Percentiles rank a stretch among this genome's conserved stretches.
Evolutionary conservation across 2,797 vertebrate genomes (phyloP).

Genomic region (Hybognathus amarus): DNA sequence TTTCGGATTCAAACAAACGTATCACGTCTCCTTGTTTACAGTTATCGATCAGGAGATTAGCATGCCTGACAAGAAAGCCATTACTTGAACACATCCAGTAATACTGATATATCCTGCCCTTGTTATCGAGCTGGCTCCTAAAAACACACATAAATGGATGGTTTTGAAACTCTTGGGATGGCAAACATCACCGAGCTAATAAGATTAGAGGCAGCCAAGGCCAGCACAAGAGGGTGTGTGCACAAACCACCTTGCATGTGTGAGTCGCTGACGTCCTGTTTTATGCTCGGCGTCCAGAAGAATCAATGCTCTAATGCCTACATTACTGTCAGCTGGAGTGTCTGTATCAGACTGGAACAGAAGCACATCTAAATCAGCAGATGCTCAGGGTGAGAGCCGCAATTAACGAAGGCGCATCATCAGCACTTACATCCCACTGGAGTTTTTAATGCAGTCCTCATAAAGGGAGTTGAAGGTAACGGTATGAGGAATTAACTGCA

Average conservation of each 20-base stretch:
- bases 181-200: conserved; percentile 49
- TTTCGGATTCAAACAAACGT: background rate
- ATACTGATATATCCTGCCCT: conserved; percentile 3
- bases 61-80: background rate
- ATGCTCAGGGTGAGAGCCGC: conserved; percentile 68
- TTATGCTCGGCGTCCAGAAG: conserved; percentile 54
- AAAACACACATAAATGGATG: conserved; percentile 8
- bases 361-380: conserved; percentile 75
- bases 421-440: conserved; percentile 62
- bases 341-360: conserved; percentile 72
- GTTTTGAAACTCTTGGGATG: conserved; percentile 39
- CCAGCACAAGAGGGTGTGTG: conserved; percentile 51
- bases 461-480: conserved; percentile 71
- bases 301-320: conserved; percentile 64
- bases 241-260: conserved; percentile 13
- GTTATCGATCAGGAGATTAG: conserved; percentile 12
- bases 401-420: conserved; percentile 74
- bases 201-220: conserved; percentile 55
- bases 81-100: conserved; percentile 35
- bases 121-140: conserved; percentile 41
- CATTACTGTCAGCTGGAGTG: conserved; percentile 66
- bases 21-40: conserved; percentile 37
- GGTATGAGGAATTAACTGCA: conserved; percentile 66
- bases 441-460: conserved; percentile 68
- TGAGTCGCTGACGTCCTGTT: conserved; percentile 33